These are phyloP conservation scores for Calliphora vicina DNA, from an alignment of 1,140 invertebrate genomes.

Conservation along the genomic window DNA sequence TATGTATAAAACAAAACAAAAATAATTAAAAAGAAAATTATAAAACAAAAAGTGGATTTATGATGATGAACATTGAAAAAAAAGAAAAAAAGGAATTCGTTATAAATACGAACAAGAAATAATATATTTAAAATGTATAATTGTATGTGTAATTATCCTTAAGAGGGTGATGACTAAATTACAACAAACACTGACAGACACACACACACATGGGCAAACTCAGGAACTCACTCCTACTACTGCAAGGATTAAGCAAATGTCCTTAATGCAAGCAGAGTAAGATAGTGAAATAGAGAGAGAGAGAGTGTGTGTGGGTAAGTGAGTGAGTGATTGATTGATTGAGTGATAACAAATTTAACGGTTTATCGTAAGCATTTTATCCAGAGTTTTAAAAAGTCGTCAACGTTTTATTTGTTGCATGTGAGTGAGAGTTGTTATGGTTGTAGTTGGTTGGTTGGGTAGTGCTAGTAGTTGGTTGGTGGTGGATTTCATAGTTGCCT, in stretches of 20 bases:
- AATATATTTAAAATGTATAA: not conserved
- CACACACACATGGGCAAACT: not conserved
- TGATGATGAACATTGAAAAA: conserved; percentile 12
- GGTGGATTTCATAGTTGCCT: not conserved
- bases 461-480: not conserved
- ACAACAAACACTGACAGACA: not conserved
- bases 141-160: not conserved
- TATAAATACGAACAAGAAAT: not conserved
- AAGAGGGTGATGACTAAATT: conserved; percentile 2
- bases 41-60: conserved; percentile 16
- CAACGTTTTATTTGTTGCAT: not conserved
- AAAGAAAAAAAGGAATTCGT: conserved; percentile 1
- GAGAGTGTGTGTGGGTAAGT: not conserved
- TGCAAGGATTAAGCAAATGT: too few relatives aligned
- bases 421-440: not conserved
- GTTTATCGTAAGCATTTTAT: not conserved
- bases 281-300: not conserved
- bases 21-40: not conserved
- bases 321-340: not conserved
- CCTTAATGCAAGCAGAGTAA: not conserved
- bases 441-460: not conserved
- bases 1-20: conserved; percentile 2
- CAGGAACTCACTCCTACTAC: not conserved
- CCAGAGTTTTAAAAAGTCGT: not conserved
- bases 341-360: not conserved